Evolutionary conservation across 2,113 vertebrate species (phyloP), one percentile per base, ranked within the genome.

Genomic region (Felis chaus): DNA sequence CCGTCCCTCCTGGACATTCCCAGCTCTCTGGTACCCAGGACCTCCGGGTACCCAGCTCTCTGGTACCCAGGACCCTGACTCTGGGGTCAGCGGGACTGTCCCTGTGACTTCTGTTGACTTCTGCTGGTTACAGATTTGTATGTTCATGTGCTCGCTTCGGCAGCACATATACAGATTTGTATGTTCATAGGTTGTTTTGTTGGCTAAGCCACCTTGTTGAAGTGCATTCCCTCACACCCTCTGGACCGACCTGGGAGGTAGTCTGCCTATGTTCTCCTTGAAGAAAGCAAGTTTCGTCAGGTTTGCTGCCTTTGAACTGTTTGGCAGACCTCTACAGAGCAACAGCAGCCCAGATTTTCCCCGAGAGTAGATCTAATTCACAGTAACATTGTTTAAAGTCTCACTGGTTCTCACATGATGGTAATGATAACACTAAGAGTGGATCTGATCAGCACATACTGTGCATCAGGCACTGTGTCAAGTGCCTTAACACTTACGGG

Each of bases 51-150:
- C 41, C 48, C 78, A 50, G 79, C 9, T 94, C 1, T 79, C 39
- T 89, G 83, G 21, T 39, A 25, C 29, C 6, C 2, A 53, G 68
- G 71, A 23, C 69, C 25, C 89, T 80, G 66, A 31, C 41, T 65
- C 68, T 82, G 66, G 25, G 76, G 48, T 45, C 21, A 2, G 27
- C 45, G 6, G 18, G 36, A 36, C 57, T 74, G 41, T 76, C 74
- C 63, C 2, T 6, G 31, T 94, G 91, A 92, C 68, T 89, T 94
- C 63, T 96, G 65, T 87, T 95, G 94, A 48, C 23, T 95, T 97
- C 23, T 83, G 27, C 61, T 6, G 48, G 69, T 91, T 90, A 41
- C 61, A 71, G 29, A 84, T 13, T 55, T 33, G 1, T 78, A 45
- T 25, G 41, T 39, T 69, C 94, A 93, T 21, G n/a, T n/a, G n/a